Conservation (phyloP, 1,140 invertebrate species). For the Cotesia glomerata region DNA sequence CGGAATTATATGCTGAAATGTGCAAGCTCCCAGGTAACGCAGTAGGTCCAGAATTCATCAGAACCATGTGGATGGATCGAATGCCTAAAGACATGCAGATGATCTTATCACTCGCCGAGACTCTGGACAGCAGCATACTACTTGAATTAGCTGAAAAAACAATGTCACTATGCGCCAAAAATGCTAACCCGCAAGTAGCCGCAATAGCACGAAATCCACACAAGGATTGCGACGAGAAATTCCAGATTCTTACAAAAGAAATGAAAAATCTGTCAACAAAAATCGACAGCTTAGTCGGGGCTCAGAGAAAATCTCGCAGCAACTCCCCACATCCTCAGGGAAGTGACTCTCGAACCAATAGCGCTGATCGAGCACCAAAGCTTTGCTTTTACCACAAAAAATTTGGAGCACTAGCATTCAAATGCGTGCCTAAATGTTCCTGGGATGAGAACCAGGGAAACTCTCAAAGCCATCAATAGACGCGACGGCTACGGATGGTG, state of each 20-base stretch:
- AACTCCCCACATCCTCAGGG: neutral
- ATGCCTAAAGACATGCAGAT: neutral
- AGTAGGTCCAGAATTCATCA: neutral
- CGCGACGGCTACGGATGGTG: neutral
- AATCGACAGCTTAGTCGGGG: neutral
- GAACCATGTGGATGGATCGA: slow-evolving; percentile 6
- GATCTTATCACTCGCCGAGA: neutral
- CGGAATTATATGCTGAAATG: slow-evolving; percentile 9
- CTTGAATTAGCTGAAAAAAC: neutral
- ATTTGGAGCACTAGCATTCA: neutral
- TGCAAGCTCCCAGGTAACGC: neutral
- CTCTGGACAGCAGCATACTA: neutral
- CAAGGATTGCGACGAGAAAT: neutral
- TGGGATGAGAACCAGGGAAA: neutral
- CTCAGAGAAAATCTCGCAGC: neutral
- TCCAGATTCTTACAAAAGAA: neutral
- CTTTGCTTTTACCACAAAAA: slow-evolving; percentile 32
- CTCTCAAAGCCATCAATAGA: neutral
- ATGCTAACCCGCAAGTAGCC: neutral
- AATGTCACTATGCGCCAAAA: neutral
- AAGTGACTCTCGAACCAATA: slow-evolving; percentile 17
- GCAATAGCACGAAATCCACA: neutral
- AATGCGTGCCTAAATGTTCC: neutral
- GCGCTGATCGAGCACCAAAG: slow-evolving; percentile 37
- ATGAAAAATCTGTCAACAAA: neutral